These are phyloP conservation scores for Cuculus canorus DNA, from an alignment of 2,797 vertebrate genomes.

Conservation along the genomic window DNA sequence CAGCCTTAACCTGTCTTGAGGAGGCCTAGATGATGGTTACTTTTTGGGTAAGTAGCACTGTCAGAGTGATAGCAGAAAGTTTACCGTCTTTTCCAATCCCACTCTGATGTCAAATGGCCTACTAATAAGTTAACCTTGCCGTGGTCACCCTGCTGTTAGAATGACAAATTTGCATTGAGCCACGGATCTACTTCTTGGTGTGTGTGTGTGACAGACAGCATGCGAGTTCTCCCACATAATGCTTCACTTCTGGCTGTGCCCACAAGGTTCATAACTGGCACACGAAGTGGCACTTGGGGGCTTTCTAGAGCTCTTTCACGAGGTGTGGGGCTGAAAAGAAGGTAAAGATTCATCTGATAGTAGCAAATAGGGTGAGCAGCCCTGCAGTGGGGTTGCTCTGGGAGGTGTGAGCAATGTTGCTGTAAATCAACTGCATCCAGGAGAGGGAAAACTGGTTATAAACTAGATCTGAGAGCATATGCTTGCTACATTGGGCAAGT, in stretches of 20 bases:
- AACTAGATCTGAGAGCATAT: neutral
- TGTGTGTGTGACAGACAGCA: neutral
- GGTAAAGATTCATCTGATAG: neutral
- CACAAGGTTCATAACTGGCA: neutral
- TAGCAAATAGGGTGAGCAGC: neutral
- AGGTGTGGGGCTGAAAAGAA: neutral
- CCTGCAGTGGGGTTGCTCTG: neutral
- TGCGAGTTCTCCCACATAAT: neutral
- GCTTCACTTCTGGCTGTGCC: neutral
- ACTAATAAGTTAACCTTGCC: neutral
- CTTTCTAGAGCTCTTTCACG: neutral
- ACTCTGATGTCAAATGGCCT: neutral
- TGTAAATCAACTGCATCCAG: neutral
- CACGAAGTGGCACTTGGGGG: neutral
- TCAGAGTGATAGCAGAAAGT: neutral
- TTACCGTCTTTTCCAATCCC: neutral
- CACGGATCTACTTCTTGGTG: neutral
- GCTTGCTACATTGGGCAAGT: accelerated
- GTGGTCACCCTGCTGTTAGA: neutral
- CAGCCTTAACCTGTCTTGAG: neutral
- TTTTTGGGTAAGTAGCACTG: neutral
- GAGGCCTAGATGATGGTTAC: neutral
- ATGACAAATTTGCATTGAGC: neutral
- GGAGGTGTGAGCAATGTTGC: neutral
- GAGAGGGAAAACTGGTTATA: neutral